Conservation (phyloP, 2,888 invertebrate species). For the Osedax frankpressi region DNA sequence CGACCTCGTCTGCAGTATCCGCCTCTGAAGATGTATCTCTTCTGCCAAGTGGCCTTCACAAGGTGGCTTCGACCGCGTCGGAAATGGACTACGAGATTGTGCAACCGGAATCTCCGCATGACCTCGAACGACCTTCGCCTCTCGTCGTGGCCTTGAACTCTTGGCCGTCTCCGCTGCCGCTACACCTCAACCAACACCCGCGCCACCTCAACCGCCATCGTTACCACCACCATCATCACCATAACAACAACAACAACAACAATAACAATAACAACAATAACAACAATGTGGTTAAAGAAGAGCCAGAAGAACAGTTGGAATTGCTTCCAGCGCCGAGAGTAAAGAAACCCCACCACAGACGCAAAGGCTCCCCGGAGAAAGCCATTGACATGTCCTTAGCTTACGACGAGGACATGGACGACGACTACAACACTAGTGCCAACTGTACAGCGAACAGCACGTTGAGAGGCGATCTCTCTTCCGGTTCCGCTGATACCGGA, state of each 20-base stretch:
- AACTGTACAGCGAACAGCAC: not conserved
- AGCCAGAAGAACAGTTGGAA: not conserved
- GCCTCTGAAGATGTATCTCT: too few relatives aligned
- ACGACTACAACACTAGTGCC: not conserved
- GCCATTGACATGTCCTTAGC: slow-evolving; percentile 9
- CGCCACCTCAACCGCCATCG: not conserved
- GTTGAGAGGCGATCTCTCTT: not conserved
- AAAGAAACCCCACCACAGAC: not conserved
- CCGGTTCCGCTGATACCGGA: not conserved
- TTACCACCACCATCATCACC: not conserved
- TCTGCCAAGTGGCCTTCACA: too few relatives aligned
- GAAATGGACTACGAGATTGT: slow-evolving; percentile 18
- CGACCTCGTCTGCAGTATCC: too few relatives aligned
- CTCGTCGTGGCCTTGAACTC: not conserved
- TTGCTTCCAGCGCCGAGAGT: not conserved
- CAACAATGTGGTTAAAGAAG: not conserved
- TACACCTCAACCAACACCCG: not conserved
- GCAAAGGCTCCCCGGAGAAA: slow-evolving; percentile 9
- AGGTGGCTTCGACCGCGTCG: not conserved
- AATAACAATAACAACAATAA: slow-evolving; percentile 2
- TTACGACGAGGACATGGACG: slow-evolving; percentile 7
- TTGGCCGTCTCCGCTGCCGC: not conserved
- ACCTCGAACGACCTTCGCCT: not conserved
- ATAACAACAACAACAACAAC: not conserved
- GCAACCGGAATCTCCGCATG: slow-evolving; percentile 22